These are phyloP conservation scores for Polietes domitor DNA, from an alignment of 2,888 invertebrate species.

Conservation along the genomic window DNA sequence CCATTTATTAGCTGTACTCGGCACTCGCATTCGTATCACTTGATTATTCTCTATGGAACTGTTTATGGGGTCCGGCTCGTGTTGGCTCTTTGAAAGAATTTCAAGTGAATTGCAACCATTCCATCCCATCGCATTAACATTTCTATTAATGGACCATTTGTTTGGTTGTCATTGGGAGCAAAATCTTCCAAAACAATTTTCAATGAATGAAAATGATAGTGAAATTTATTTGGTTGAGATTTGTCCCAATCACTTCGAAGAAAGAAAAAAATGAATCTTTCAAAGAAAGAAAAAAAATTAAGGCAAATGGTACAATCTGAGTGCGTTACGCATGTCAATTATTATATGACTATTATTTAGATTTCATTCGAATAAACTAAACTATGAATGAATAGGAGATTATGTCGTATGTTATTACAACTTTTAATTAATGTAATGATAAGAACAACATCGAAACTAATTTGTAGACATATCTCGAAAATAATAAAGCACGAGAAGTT, in stretches of 20 bases:
- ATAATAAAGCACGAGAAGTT: no score
- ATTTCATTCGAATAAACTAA: slow-evolving; percentile 44
- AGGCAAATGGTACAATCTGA: neutral
- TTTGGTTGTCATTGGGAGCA: neutral
- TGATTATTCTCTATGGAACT: slow-evolving; percentile 18
- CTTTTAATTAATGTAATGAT: no score
- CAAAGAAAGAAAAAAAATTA: neutral
- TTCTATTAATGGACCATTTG: slow-evolving; percentile 31
- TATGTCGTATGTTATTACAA: no score
- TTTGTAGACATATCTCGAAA: no score
- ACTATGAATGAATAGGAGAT: neutral
- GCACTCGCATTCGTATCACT: slow-evolving; percentile 2
- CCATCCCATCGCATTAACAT: slow-evolving; percentile 21
- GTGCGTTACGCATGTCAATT: slow-evolving; percentile 50
- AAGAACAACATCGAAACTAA: no score
- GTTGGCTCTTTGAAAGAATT: neutral
- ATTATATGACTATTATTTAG: no score
- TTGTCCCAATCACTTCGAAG: neutral
- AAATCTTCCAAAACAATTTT: slow-evolving; percentile 8
- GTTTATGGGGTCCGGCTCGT: slow-evolving; percentile 28
- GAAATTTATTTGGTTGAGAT: slow-evolving; percentile 1
- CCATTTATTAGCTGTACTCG: slow-evolving; percentile 41
- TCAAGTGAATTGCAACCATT: slow-evolving; percentile 18
- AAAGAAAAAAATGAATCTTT: neutral
- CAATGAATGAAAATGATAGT: slow-evolving; percentile 10